Percentiles rank a stretch among this genome's conserved stretches.
phyloP scores from a whole-genome alignment of 2,888 invertebrate genomes.

The Latheticus oryzae region DNA sequence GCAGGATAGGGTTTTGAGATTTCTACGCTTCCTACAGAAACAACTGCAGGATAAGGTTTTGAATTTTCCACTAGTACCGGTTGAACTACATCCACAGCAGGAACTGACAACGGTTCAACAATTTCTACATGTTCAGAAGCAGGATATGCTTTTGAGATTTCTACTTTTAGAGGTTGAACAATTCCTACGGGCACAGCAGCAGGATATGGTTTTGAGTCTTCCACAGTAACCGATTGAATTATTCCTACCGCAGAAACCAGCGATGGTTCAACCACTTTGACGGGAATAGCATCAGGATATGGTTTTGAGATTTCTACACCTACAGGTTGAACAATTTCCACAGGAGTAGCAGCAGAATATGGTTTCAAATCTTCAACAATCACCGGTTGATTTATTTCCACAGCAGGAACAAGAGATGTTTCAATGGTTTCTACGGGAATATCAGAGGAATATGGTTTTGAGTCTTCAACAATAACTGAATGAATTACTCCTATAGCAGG shows the following conservation, averaged over 20 bases:
- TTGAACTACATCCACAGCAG: background rate
- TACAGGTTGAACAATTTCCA: conserved; percentile 1
- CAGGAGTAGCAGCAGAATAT: conserved; percentile 26
- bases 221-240: background rate
- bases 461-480: conserved; percentile 13
- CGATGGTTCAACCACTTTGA: too few relatives aligned
- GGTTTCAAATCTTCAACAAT: conserved; percentile 6
- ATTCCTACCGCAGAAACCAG: too few relatives aligned
- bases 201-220: conserved; percentile 2
- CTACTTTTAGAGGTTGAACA: background rate
- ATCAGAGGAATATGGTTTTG: conserved; percentile 38
- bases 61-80: background rate
- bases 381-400: background rate
- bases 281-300: conserved; percentile 2
- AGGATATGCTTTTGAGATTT: conserved; percentile 23
- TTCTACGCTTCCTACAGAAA: conserved; percentile 6
- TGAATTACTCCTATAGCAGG: too few relatives aligned
- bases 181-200: background rate
- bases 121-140: conserved; percentile 23
- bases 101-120: background rate
- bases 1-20: background rate
- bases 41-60: conserved; percentile 31
- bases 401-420: background rate
- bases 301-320: conserved; percentile 1
- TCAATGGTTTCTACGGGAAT: background rate